A percentile compares a stretch with the other conserved stretches of the same genome.
These are phyloP conservation scores for Pachypsylla venusta DNA, from an alignment of 1,140 invertebrate genomes.

Conservation along the genomic window DNA sequence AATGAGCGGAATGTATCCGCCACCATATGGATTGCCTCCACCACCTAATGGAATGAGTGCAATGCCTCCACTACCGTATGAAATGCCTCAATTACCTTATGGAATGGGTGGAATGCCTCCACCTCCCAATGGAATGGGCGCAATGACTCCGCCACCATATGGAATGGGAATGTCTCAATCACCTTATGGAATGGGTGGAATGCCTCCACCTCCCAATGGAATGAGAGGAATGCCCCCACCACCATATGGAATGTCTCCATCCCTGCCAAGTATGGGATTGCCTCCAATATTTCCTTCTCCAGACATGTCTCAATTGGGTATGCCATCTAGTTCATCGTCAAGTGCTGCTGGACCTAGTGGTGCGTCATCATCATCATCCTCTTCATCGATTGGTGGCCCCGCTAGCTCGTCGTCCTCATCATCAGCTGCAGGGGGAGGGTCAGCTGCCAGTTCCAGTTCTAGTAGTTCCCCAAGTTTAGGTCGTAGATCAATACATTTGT, in stretches of 20 bases:
- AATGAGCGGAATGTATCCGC: neutral
- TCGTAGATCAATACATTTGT: neutral
- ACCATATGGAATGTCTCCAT: neutral
- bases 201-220: neutral
- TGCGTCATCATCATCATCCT: neutral
- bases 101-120: conserved; percentile 7
- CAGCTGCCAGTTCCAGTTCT: neutral
- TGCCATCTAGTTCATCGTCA: neutral
- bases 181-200: conserved; percentile 7
- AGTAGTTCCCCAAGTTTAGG: neutral
- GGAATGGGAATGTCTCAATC: neutral
- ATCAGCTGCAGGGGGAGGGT: neutral
- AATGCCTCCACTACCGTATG: neutral
- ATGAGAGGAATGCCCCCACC: neutral
- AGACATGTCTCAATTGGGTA: neutral
- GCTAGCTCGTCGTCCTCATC: neutral
- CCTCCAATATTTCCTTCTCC: too few relatives aligned
- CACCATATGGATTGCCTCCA: neutral
- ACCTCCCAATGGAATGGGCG: neutral
- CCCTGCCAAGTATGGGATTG: too few relatives aligned
- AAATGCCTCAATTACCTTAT: neutral
- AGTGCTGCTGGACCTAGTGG: conserved; percentile 6
- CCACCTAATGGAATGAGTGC: neutral
- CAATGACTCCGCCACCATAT: neutral
- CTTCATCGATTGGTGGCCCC: neutral